Conservation (phyloP, 1,140 invertebrate genomes). For the Diachasmimorpha longicaudata region DNA sequence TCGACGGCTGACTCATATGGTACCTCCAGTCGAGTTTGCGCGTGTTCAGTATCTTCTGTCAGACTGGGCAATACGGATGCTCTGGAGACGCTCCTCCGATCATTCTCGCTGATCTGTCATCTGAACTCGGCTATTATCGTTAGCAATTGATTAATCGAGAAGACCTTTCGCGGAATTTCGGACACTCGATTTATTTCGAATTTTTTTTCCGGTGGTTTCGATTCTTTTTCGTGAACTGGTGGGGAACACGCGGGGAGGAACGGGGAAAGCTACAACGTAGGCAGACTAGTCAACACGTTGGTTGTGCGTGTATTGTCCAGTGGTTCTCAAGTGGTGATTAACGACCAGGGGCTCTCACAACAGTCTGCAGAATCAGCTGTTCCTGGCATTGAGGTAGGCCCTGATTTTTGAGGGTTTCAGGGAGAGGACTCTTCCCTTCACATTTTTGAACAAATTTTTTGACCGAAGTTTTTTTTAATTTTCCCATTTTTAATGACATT, state of each 20-base stretch:
- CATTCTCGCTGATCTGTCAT: background rate
- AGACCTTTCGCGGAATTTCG: no score
- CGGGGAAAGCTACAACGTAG: background rate
- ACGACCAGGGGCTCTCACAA: background rate
- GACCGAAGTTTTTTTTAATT: no score
- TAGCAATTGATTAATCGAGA: no score
- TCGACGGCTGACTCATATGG: background rate
- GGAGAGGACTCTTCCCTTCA: no score
- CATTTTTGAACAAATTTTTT: no score
- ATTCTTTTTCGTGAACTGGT: background rate
- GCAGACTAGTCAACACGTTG: background rate
- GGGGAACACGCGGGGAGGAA: no score
- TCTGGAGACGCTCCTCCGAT: background rate
- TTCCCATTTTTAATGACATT: no score
- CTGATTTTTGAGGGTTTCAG: no score
- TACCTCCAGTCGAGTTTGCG: conserved; percentile 17
- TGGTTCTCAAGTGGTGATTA: background rate
- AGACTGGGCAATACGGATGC: conserved; percentile 21
- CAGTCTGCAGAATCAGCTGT: background rate
- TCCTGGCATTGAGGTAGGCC: background rate
- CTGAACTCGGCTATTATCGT: no score
- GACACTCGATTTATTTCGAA: background rate
- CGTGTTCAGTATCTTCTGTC: conserved; percentile 23
- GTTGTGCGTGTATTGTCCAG: background rate
- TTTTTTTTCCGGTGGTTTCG: background rate